Evolutionary conservation across 2,113 vertebrate genomes (phyloP), one percentile per base, ranked within the genome.

Genomic region (Catagonus wagneri): DNA sequence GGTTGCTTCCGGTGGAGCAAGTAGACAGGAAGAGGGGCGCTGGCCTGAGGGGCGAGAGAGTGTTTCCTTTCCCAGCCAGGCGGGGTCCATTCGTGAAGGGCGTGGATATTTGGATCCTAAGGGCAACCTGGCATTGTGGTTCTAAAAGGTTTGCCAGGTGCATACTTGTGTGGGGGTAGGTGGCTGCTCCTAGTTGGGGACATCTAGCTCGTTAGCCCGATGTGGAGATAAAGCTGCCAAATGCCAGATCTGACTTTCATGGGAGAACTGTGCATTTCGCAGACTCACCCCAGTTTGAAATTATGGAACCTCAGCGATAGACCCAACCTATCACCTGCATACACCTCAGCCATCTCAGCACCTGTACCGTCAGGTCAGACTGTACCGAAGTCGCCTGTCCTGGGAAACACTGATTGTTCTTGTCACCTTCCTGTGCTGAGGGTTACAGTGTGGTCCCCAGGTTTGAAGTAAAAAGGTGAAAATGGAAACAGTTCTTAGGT

Each of bases 41-140:
- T 32, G 61, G 78, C 2, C 23, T 27, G 0, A 6, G 3, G 39
- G 52, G 7, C 3, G 0, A 52, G 61, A 65, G 27, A 10, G 2
- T 52, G 32, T 23, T 1, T 72, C 16, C 50, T 75, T 84, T 50
- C 83, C 56, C 13, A 68, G 60, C 6, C 12, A 16, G 52, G 29
- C 63, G 3, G 27, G 25, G 23, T 54, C 23, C 32, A 2, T 23
- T 76, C 3, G 2, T 44, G 23, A 19, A 44, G 56, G 94, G 16
- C 1, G 1, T 34, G 54, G 79, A 3, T 29, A 11, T 68, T 66
- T 74, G 58, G 56, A 68, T 56, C 15, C 19, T 0, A 22, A 61
- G 15, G 68, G 56, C 79, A 29, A 7, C n/a, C 36, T 54, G 68
- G 58, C 34, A 76, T 15, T 2, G 1, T 54, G 60, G 71, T 68